Evolutionary conservation across 2,113 vertebrate species (phyloP), one percentile per base, ranked within the genome.

Genomic region (Panthera tigris): DNA sequence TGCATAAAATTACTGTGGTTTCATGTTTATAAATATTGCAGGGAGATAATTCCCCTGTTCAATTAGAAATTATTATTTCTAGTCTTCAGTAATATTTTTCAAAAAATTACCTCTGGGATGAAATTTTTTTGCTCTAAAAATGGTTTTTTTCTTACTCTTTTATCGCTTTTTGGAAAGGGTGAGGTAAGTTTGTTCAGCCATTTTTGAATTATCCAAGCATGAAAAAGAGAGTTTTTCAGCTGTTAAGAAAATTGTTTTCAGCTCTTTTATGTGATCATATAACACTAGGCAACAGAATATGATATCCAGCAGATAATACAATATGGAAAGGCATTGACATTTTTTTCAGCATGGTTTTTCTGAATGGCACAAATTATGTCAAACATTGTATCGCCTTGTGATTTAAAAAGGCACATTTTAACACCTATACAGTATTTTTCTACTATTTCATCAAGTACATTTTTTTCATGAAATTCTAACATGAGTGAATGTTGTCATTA

Each of bases 161-260:
- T 90, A 73, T 88, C 0, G 1, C 57, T 73, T 97, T 96, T 97
- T 90, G 50, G 31, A 96, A 79, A 18, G 66, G 13, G 94, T 94
- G 65, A 95, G 52, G n/a, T 93, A 94, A 93, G 63, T 97, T 97
- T 97, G 27, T 92, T 96, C 66, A 95, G 87, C 55, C 68, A 94
- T 96, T 97, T 96, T 97, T 97, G 21, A 97, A 93, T 97, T 97
- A 96, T 92, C 86, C 48, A 94, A 96, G 73, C 61, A 95, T 81
- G n/a, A 88, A 79, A 94, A 96, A 89, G 95, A 94, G 76, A 90
- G 48, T 93, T 96, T 97, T 96, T 98, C 69, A 91, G 82, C 50
- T 96, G 83, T 95, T 96, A 97, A 76, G 86, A 90, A 97, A 94
- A 97, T 95, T 96, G 57, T 97, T 96, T 97, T 97, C 79, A 97